Evolutionary conservation across 1,140 invertebrate species (phyloP).

Genomic region (Bombus terrestris): DNA sequence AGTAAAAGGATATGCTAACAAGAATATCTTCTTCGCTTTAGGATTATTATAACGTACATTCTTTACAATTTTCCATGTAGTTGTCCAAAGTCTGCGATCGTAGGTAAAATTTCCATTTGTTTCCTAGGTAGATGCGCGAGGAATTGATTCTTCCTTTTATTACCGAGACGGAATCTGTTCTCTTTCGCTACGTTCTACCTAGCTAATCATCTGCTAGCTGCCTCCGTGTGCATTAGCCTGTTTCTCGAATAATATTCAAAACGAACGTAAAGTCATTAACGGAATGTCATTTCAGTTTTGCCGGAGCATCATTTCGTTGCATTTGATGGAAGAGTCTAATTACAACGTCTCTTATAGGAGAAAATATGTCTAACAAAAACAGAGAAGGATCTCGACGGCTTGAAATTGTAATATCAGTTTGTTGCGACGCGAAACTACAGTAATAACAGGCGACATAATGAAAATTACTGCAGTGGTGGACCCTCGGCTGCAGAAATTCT

Average conservation of each 20-base stretch:
- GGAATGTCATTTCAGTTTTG: constrained; percentile 11
- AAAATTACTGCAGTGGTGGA: constrained; percentile 16
- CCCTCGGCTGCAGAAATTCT: constrained; percentile 14
- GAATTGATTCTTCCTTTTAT: background rate
- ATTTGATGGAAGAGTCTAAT: constrained; percentile 24
- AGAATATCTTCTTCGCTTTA: background rate
- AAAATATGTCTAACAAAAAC: constrained; percentile 20
- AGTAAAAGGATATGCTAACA: background rate
- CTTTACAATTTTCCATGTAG: background rate
- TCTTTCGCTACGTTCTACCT: background rate
- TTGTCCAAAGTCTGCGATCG: background rate
- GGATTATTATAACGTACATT: background rate
- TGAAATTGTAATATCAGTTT: constrained; percentile 23
- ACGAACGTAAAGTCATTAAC: constrained; percentile 2
- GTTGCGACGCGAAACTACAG: constrained; percentile 5
- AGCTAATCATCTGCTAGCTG: background rate
- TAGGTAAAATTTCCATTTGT: background rate
- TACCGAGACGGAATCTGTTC: background rate
- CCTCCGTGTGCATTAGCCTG: background rate
- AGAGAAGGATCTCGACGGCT: background rate
- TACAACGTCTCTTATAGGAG: background rate
- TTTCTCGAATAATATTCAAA: background rate
- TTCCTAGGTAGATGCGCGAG: background rate
- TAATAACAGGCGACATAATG: constrained; percentile 29
- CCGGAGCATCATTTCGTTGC: background rate